phyloP scores from a whole-genome alignment of 2,113 vertebrate genomes.

The Promerops cafer region DNA sequence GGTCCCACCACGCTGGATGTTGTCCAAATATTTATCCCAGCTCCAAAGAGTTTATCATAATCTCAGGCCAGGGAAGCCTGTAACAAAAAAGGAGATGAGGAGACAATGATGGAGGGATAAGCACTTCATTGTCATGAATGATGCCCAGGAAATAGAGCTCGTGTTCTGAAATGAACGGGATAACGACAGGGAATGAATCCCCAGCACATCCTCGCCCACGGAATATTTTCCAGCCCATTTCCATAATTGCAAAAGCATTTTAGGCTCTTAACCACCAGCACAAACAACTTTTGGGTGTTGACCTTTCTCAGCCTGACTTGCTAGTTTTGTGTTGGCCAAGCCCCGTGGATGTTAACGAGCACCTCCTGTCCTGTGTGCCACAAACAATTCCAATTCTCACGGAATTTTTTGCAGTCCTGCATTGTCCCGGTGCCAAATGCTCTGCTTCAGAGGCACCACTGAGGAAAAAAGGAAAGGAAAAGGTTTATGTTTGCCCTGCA shows the following conservation, averaged over 20 bases:
- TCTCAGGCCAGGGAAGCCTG: neutral
- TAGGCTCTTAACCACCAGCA: neutral
- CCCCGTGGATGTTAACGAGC: fast-evolving
- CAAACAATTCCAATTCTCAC: neutral
- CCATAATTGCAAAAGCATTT: neutral
- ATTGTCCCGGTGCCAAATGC: fast-evolving
- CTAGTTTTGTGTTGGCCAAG: neutral
- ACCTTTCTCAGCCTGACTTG: neutral
- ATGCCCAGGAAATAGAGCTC: neutral
- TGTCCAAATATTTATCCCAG: neutral
- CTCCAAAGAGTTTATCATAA: neutral
- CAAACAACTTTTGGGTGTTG: neutral
- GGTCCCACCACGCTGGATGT: neutral
- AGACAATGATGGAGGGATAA: neutral
- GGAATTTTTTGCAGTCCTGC: neutral
- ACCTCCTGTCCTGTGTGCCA: neutral
- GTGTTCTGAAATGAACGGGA: neutral
- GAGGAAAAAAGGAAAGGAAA: neutral
- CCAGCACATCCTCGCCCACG: neutral
- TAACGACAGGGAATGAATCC: neutral
- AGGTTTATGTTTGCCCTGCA: neutral
- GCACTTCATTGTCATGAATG: neutral
- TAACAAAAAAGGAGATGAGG: neutral
- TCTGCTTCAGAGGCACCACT: neutral
- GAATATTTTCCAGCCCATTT: neutral